Conservation (phyloP, 1,140 invertebrate genomes). For the Tyrophagus putrescentiae region DNA sequence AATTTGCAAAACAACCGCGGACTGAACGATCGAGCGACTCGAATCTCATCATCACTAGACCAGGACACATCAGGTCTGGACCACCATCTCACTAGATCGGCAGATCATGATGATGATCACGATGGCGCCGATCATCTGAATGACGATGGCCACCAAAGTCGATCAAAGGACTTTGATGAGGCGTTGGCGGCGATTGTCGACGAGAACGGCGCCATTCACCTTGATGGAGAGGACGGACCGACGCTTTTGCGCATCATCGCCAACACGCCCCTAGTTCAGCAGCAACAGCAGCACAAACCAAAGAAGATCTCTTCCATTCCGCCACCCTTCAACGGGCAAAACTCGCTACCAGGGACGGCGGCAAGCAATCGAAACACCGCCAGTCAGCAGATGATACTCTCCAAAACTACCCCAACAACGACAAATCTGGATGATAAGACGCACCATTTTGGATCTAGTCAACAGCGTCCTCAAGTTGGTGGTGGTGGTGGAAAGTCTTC, state of each 20-base stretch:
- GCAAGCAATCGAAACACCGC: conserved; percentile 8
- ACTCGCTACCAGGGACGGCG: neutral
- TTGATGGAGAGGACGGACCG: conserved; percentile 22
- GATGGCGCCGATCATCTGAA: neutral
- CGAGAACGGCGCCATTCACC: conserved; percentile 27
- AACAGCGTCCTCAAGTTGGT: neutral
- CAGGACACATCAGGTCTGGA: no score
- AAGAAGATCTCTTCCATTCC: neutral
- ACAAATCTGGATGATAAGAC: neutral
- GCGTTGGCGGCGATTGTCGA: conserved; percentile 27
- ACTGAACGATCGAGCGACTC: neutral
- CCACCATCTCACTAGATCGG: no score
- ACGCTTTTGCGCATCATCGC: neutral
- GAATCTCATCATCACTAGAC: no score
- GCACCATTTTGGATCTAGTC: neutral
- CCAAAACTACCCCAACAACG: neutral
- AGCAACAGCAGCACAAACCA: neutral
- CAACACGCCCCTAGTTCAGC: neutral
- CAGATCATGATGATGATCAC: no score
- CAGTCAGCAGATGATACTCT: neutral
- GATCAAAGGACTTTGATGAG: conserved; percentile 24
- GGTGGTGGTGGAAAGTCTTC: neutral
- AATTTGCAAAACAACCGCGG: neutral
- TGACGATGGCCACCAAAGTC: neutral
- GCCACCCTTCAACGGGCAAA: neutral